Evolutionary conservation across 23 tunicate genomes (phyloP), one percentile per base, ranked within the genome.

Genomic region (Ascidia mentula): DNA sequence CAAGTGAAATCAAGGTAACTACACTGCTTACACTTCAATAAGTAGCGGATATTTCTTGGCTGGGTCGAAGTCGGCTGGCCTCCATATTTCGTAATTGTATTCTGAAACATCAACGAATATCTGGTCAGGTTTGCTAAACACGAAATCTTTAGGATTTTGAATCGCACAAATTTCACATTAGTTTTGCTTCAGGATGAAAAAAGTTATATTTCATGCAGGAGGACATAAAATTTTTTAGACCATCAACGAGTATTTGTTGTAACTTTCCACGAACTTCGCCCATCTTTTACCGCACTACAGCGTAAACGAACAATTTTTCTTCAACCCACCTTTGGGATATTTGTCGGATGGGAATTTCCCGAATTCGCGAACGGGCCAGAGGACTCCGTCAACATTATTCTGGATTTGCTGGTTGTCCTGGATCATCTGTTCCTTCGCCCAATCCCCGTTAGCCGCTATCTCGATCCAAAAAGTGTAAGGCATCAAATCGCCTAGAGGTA

Each of bases 1-100:
- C n/a, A n/a, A n/a, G n/a, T n/a, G n/a, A n/a, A n/a, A n/a, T n/a
- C n/a, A n/a, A n/a, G n/a, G n/a, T n/a, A n/a, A n/a, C n/a, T n/a
- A n/a, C n/a, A n/a, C n/a, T n/a, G n/a, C 98, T 84, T 84, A 93
- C 90, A 96, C 99, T 84, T 96, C 94, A 18, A 96, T 70, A 18
- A 96, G 78, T 7, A 95, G 79, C 69, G 99, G 92, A 75, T 95
- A 95, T 35, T 79, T 83, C 76, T 86, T 86, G 26, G 37, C 70
- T 36, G 69, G 60, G 77, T 89, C 96, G 70, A 86, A 96, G 72
- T 84, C 89, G 15, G 71, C 90, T 34, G 99, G 99, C 15, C 12
- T 34, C 82, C 83, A 96, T 0, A 96, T 80, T 53, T 96, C 99
- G 72, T 91, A 96, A 46, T 96, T 83, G 82, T 82, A 91, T 0